These are phyloP conservation scores for Coenonympha glycerion DNA, from an alignment of 2,888 invertebrate species.

Conservation along the genomic window DNA sequence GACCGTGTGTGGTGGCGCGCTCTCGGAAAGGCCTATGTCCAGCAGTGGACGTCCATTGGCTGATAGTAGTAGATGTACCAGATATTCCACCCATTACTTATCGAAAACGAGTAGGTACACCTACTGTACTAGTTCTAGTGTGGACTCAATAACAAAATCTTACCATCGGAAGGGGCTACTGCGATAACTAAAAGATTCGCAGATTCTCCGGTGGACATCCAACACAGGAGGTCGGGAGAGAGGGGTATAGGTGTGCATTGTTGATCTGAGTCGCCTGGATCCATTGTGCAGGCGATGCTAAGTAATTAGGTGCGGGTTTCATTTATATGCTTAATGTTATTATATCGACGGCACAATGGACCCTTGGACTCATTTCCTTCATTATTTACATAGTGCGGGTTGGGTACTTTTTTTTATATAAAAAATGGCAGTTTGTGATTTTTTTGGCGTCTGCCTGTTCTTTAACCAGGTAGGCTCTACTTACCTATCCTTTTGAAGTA, in stretches of 20 bases:
- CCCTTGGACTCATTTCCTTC: constrained; percentile 21
- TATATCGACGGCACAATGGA: constrained; percentile 30
- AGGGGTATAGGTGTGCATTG: constrained; percentile 42
- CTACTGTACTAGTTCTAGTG: too few relatives aligned
- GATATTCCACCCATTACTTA: too few relatives aligned
- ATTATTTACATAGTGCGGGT: constrained; percentile 12
- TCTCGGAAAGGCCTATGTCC: too few relatives aligned
- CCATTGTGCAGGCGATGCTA: constrained; percentile 55
- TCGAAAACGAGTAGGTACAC: too few relatives aligned
- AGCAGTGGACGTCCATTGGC: too few relatives aligned
- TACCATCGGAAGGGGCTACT: too few relatives aligned
- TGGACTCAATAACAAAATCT: too few relatives aligned
- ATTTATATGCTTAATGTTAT: constrained; percentile 39
- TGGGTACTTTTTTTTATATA: constrained; percentile 16
- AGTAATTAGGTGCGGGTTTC: constrained; percentile 67
- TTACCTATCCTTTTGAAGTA: too few relatives aligned
- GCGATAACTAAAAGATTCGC: too few relatives aligned
- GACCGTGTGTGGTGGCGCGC: too few relatives aligned
- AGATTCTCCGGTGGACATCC: not conserved
- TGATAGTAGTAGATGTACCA: too few relatives aligned
- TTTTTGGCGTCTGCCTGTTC: not conserved
- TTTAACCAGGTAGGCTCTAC: too few relatives aligned
- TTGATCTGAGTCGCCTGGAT: constrained; percentile 46
- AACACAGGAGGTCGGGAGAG: constrained; percentile 26
- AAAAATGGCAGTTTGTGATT: constrained; percentile 3